These are phyloP conservation scores for Phaenicophaeus curvirostris DNA, from an alignment of 2,797 vertebrate species.

Conservation along the genomic window DNA sequence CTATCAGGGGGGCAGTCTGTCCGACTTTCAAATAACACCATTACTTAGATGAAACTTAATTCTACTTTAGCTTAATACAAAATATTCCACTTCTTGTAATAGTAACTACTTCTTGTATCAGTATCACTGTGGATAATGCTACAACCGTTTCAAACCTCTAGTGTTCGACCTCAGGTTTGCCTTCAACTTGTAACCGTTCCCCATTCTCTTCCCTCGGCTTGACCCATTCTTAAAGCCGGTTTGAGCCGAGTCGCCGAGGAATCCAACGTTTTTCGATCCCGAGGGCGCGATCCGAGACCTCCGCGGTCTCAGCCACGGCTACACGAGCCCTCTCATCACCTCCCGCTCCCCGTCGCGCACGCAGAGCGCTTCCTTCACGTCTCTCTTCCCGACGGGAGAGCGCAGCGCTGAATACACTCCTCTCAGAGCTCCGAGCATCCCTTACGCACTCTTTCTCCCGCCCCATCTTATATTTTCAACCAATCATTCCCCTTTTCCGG, in stretches of 20 bases:
- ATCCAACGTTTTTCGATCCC: neutral
- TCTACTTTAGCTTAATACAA: too few relatives aligned
- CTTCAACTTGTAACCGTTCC: neutral
- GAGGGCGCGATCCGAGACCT: accelerated
- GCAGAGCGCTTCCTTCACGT: neutral
- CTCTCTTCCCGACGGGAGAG: accelerated
- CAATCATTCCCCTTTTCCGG: neutral
- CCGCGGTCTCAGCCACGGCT: accelerated
- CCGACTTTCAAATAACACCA: too few relatives aligned
- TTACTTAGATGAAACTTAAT: too few relatives aligned
- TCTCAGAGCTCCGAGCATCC: neutral
- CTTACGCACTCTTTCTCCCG: neutral
- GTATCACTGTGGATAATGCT: neutral
- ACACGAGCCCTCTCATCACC: accelerated
- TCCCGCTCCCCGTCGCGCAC: neutral
- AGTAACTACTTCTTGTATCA: too few relatives aligned
- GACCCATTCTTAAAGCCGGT: neutral
- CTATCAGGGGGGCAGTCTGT: too few relatives aligned
- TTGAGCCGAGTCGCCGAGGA: accelerated
- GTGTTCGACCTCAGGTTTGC: accelerated
- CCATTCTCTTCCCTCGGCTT: neutral
- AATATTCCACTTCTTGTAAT: too few relatives aligned
- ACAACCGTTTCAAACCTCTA: neutral
- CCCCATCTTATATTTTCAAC: neutral
- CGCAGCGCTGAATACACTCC: accelerated